Evolutionary conservation across 2,113 vertebrate species (phyloP).

Genomic region (Chionis minor): DNA sequence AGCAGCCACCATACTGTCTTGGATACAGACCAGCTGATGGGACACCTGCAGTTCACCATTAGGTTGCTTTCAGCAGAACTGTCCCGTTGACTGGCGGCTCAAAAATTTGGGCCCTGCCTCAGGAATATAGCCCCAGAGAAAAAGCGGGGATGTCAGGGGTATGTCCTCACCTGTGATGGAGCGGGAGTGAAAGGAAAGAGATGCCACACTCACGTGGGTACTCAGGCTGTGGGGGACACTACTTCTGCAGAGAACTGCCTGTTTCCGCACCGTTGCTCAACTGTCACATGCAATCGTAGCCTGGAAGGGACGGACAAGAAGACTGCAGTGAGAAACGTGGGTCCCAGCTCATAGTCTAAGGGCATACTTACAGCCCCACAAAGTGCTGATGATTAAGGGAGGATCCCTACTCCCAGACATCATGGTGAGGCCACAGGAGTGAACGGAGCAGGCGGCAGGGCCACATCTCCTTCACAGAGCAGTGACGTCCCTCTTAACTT

Average conservation of each 20-base stretch:
- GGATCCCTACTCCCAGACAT: background rate
- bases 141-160: background rate
- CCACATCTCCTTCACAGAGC: background rate
- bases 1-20: background rate
- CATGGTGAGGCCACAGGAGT: background rate
- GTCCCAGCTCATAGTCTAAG: background rate
- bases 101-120: background rate
- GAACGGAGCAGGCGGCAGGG: background rate
- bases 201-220: background rate
- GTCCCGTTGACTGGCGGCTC: background rate
- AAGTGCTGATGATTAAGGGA: background rate
- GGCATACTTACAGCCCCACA: background rate
- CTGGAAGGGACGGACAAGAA: background rate
- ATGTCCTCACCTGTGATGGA: background rate
- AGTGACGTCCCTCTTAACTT: background rate
- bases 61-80: background rate
- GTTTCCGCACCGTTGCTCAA: background rate
- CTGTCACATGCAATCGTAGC: background rate
- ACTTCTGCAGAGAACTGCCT: background rate
- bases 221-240: background rate
- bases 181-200: background rate
- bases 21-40: background rate
- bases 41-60: background rate
- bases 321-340: background rate
- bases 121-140: background rate